Evolutionary conservation across 1,140 invertebrate genomes (phyloP), one percentile per base, ranked within the genome.

Genomic region (Apocrypta bakeri): DNA sequence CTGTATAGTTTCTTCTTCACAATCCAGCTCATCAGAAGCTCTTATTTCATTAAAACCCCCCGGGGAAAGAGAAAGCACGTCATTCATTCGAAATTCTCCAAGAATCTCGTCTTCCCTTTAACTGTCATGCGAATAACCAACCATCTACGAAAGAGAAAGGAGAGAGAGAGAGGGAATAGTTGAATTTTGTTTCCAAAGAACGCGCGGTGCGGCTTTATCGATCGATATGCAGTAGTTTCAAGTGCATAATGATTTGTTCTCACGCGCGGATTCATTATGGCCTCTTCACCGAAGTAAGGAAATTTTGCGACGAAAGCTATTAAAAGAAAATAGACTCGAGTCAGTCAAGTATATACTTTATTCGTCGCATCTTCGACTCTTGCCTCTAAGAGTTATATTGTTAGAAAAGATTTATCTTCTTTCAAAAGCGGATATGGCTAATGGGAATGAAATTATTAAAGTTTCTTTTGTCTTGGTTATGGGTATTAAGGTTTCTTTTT

Each of bases 151-250:
- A n/a, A n/a, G n/a, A n/a, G n/a, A n/a, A n/a, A n/a, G n/a, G n/a
- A n/a, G n/a, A n/a, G n/a, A n/a, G n/a, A n/a, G 56, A 21, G 40
- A 64, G 73, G 68, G 63, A 81, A 81, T 81, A 81, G 81, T 82
- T 82, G 42, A 63, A 76, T 69, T 82, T 82, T 21, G 24, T 78
- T 79, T 83, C 68, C 31, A 83, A 83, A 83, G 71, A 63, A 63
- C 68, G n/a, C 40, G 40, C 48, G 48, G 14, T 6, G 48, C 48
- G 33, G 33, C 42, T 73, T 29, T 17, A 11, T 69, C 40, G 27
- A 69, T 77, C 24, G 37, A 69, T 56, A 79, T 37, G 21, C 27
- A 37, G n/a, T 21, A n/a, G 24, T 73, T 72, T 66, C 21, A 24
- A 48, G 37, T 56, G 37, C n/a, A n/a, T 81, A 81, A 81, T 69